A percentile compares a stretch with the other conserved stretches of the same genome.
Evolutionary conservation across 2,113 vertebrate species (phyloP).

Genomic region (Scomber colias): DNA sequence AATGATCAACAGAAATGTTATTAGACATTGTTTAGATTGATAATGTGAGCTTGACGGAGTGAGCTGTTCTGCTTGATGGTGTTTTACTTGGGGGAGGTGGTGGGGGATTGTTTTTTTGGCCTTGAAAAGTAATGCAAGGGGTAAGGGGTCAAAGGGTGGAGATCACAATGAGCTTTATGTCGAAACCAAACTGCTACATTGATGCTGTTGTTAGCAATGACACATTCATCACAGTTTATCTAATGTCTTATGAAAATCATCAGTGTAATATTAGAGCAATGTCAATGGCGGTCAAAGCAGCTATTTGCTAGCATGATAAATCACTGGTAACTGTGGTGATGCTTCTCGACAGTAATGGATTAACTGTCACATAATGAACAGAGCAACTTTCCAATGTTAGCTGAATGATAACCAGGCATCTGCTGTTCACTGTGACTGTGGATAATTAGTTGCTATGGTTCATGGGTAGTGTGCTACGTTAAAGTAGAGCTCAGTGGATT

Average conservation of each 20-base stretch:
- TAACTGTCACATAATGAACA: background rate
- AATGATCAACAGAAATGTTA: background rate
- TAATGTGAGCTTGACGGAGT: conserved; percentile 5
- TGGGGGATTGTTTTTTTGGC: background rate
- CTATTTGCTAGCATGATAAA: conserved; percentile 10
- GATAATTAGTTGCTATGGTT: conserved; percentile 3
- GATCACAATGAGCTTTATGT: background rate
- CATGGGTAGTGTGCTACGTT: background rate
- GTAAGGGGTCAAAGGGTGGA: background rate
- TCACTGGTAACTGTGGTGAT: background rate
- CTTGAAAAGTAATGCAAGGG: background rate
- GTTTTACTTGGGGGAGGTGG: too few species aligned
- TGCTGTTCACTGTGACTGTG: conserved; percentile 7
- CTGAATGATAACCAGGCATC: conserved; percentile 19
- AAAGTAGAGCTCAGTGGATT: background rate
- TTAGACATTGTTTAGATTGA: conserved; percentile 11
- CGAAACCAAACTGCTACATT: background rate
- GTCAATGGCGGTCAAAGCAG: conserved; percentile 46
- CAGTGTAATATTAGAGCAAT: conserved; percentile 48
- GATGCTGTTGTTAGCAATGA: conserved; percentile 24
- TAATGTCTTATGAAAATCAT: conserved; percentile 34
- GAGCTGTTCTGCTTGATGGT: background rate
- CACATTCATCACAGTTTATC: conserved; percentile 45
- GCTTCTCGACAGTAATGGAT: conserved; percentile 21
- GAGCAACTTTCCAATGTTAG: background rate